Conservation (phyloP, 2,113 vertebrate species). For the Lichenostomus cassidix region DNA sequence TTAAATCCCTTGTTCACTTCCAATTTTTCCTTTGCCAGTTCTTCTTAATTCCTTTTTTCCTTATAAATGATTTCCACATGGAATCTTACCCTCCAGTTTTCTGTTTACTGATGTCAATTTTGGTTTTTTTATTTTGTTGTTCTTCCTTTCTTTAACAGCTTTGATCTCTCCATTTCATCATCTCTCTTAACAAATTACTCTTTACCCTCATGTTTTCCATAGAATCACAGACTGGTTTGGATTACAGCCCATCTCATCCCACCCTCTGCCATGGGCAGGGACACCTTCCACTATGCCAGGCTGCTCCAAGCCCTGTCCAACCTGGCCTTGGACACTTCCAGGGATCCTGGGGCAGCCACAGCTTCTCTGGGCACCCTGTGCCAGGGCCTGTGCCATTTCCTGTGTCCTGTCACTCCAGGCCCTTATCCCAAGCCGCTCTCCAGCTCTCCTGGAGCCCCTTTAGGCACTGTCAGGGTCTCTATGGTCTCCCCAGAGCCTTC, state of each 20-base stretch:
- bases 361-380: neutral
- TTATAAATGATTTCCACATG: neutral
- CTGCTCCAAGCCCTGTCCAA: neutral
- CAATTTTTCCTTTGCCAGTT: neutral
- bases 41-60: neutral
- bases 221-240: neutral
- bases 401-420: neutral
- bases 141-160: neutral
- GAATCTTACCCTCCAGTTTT: neutral
- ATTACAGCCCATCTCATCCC: neutral
- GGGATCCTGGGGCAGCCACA: neutral
- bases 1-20: neutral
- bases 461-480: neutral
- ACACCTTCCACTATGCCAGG: neutral
- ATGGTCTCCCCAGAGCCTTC: neutral
- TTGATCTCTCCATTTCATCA: neutral
- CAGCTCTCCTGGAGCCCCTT: neutral
- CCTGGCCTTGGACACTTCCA: neutral
- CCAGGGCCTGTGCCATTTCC: neutral
- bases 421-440: neutral
- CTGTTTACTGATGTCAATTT: neutral
- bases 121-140: neutral
- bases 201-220: neutral
- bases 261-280: neutral
- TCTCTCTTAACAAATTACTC: neutral